Percentiles rank a stretch among this genome's conserved stretches.
phyloP scores from a whole-genome alignment of 2,113 vertebrate species.

The Hydrolagus affinis region DNA sequence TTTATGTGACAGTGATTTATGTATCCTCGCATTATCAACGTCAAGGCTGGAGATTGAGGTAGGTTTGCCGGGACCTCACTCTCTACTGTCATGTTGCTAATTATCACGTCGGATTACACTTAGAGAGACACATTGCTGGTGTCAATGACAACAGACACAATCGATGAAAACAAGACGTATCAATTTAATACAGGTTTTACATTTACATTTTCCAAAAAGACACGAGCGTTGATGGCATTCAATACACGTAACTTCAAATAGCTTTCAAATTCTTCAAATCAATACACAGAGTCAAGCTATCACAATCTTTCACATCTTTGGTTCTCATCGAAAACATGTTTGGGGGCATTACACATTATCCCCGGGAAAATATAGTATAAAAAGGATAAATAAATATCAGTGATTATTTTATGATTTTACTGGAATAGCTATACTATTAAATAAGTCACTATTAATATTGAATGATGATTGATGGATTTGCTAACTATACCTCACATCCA shows the following conservation, averaged over 20 bases:
- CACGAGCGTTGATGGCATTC: not conserved
- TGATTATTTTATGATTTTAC: not conserved
- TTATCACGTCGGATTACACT: slow-evolving; percentile 47
- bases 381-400: not conserved
- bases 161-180: slow-evolving; percentile 13
- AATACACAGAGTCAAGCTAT: slow-evolving; percentile 3
- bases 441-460: slow-evolving; percentile 27
- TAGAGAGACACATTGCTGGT: slow-evolving; percentile 39
- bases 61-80: slow-evolving; percentile 45
- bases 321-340: too few species aligned
- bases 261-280: not conserved
- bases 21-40: slow-evolving; percentile 48
- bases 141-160: slow-evolving; percentile 26
- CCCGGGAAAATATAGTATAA: not conserved
- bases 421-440: not conserved
- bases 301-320: slow-evolving; percentile 11
- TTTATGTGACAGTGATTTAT: slow-evolving; percentile 49
- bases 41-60: slow-evolving; percentile 47
- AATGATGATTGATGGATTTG: slow-evolving; percentile 1
- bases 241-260: slow-evolving; percentile 8
- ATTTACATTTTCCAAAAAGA: not conserved
- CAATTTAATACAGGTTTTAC: slow-evolving; percentile 19
- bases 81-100: slow-evolving; percentile 44
- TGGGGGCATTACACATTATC: not conserved
- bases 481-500: not conserved